Base-by-base conservation (phyloP, 2,113 vertebrate genomes). In the Neoarius graeffei region DNA sequence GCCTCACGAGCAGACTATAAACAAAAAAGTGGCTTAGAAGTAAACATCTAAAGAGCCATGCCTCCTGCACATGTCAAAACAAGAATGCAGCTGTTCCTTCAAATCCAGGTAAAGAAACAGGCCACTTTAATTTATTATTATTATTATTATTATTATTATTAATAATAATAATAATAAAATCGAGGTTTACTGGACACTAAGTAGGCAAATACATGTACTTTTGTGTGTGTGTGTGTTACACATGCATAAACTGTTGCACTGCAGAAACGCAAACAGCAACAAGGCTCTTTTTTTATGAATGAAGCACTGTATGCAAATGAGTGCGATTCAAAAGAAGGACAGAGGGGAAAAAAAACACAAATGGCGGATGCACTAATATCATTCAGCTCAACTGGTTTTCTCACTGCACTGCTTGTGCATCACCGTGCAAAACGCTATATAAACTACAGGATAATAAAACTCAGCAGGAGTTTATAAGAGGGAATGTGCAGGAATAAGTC, bases 241-340 rank as follows among this genome's bases (percentile, higher is more conserved):
- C n/a, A 30, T 19, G 13, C 54, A 48, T 6, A 64, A 66, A 71
- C 42, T 42, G 42, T 0, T 42, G 42, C 50, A 48, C 25, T 54
- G 83, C 62, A 56, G 2, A 42, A 42, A 20, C 66, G 48, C 50
- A 52, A 69, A 71, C 4, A 84, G 57, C 86, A 66, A 54, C 79
- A n/a, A 3, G 81, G 62, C 83, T 74, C 42, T 86, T 73, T 95
- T 95, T 95, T 96, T 96, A 96, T 96, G 96, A 96, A 96, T 96
- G 96, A 94, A 95, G 93, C 92, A 92, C 93, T 93, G 93, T 96
- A 96, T 96, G 96, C 95, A 96, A 96, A 96, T 96, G 91, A 95
- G 93, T 87, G 85, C 93, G 93, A 95, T 94, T 95, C 93, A 94
- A 83, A 82, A 64, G 52, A 35, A 2, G 30, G 84, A 27, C 23